Percentiles rank a stretch among this genome's conserved stretches.
phyloP scores from a whole-genome alignment of 2,888 invertebrate species.

The Nomada hirtipes region DNA sequence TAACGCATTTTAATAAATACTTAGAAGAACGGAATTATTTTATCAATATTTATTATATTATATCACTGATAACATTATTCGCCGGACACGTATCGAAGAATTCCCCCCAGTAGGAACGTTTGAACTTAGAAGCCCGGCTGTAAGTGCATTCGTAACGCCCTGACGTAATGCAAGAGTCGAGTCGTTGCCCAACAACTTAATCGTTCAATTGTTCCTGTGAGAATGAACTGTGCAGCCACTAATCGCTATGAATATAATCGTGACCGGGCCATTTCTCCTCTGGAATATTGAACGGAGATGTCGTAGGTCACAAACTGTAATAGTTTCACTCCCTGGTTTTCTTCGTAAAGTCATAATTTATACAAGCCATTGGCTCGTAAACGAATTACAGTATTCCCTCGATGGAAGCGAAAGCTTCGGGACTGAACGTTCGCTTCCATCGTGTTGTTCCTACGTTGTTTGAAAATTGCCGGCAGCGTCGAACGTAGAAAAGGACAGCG shows the following conservation, averaged over 20 bases:
- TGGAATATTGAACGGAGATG: slow-evolving; percentile 11
- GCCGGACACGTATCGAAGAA: neutral
- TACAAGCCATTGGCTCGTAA: neutral
- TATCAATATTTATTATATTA: too few relatives aligned
- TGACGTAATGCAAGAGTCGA: slow-evolving; percentile 11
- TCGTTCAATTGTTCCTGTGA: slow-evolving; percentile 57
- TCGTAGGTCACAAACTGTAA: slow-evolving; percentile 33
- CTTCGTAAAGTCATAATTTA: neutral
- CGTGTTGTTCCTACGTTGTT: too few relatives aligned
- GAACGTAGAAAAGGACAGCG: too few relatives aligned
- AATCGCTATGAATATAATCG: slow-evolving; percentile 50
- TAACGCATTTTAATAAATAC: too few relatives aligned
- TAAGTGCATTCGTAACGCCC: slow-evolving; percentile 25
- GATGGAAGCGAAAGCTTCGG: too few relatives aligned
- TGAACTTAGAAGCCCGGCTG: slow-evolving; percentile 12
- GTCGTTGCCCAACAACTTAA: slow-evolving; percentile 47
- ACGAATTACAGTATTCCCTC: too few relatives aligned
- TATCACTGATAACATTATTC: too few relatives aligned
- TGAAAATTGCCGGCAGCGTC: too few relatives aligned
- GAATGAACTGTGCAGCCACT: slow-evolving; percentile 30
- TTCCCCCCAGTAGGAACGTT: neutral
- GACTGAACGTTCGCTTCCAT: too few relatives aligned
- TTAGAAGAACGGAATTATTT: too few relatives aligned
- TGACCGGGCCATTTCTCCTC: slow-evolving; percentile 36
- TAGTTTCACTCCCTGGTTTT: slow-evolving; percentile 10